Evolutionary conservation across 2,113 vertebrate species (phyloP), one percentile per base, ranked within the genome.

Genomic region (Drymodes brunneopygia): DNA sequence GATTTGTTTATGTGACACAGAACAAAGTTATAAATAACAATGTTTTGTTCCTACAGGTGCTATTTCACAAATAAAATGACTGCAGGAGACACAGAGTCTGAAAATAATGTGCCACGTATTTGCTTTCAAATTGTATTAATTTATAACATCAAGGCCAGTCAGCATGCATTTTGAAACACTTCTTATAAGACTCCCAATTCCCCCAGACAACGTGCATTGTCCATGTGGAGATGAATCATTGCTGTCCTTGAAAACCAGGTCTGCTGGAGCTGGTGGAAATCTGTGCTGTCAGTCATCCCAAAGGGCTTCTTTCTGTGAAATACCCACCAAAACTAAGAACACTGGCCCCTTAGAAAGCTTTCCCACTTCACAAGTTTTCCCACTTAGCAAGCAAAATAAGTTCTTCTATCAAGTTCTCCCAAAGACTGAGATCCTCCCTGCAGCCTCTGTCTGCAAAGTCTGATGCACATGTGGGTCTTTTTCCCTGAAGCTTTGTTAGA

Each of bases 21-120:
- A 91, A 36, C 18, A 7, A 25, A 81, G 48, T 91, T 94, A 95
- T 89, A 95, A 95, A 95, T 95, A 91, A 67, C 50, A 71, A 65
- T 54, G 40, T 48, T 96, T 94, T 95, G 48, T 88, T 84, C n/a
- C 61, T 95, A 65, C 70, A 85, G 81, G 78, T 92, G 50, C 71
- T 75, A 31, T n/a, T 95, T 92, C 70, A 80, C 88, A 92, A 75
- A 73, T 86, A 88, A 80, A 92, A 91, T 38, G 21, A 89, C 78
- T 92, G 23, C 56, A 67, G 80, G 78, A 91, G 66, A 91, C 96
- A 89, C 23, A 35, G 27, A 54, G n/a, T 53, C 58, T 86, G 74
- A 89, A 95, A 93, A 73, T 57, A 67, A 45, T 31, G 23, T 44
- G 22, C 38, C 31, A 47, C 1, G 2, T 60, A 65, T 61, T 51